These are phyloP conservation scores for Glaucidium brasilianum DNA, from an alignment of 2,113 vertebrate species.

Conservation along the genomic window DNA sequence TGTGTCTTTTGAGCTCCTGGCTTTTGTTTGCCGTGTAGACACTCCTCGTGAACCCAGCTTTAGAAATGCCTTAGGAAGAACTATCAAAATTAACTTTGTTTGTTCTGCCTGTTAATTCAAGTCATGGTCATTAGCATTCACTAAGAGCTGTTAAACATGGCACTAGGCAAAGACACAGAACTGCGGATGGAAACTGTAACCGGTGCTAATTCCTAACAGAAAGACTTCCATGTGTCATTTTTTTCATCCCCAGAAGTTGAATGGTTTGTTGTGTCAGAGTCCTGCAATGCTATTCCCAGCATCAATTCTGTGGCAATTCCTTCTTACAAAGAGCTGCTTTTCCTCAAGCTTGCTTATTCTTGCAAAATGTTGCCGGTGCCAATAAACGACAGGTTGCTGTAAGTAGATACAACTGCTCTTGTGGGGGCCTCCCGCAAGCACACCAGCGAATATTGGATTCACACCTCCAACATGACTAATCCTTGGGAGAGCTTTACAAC, in stretches of 20 bases:
- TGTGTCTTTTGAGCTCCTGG: not conserved
- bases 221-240: not conserved
- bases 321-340: not conserved
- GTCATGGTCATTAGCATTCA: not conserved
- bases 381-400: not conserved
- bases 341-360: not conserved
- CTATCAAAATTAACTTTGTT: not conserved
- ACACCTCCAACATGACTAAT: slow-evolving; percentile 11
- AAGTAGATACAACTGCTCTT: not conserved
- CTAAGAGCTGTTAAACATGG: not conserved
- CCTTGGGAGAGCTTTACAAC: not conserved
- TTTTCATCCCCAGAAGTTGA: not conserved
- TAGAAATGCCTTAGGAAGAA: not conserved
- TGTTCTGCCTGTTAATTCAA: not conserved
- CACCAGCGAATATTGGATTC: not conserved
- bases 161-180: not conserved
- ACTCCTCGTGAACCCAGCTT: not conserved
- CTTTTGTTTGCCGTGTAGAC: not conserved
- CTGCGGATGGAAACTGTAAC: not conserved
- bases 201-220: not conserved
- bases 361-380: not conserved
- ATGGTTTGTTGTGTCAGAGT: not conserved
- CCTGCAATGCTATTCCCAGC: not conserved
- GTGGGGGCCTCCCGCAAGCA: not conserved
- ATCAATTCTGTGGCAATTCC: not conserved